Evolutionary conservation across 37 sponge, comb jelly and placozoan genomes (phyloP).

Genomic region (Haliclona indistincta): DNA sequence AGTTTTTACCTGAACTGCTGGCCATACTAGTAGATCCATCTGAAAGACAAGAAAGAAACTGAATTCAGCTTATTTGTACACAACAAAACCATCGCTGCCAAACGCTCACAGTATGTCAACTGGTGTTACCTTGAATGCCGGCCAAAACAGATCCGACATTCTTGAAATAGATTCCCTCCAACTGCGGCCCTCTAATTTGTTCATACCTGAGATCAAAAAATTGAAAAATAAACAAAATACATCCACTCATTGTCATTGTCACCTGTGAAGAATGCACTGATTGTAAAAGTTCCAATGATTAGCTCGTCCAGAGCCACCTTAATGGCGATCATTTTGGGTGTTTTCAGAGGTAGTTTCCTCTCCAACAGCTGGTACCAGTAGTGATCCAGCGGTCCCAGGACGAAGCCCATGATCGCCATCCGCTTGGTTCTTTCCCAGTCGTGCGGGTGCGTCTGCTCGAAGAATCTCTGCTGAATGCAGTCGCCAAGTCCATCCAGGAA

Average conservation of each 20-base stretch:
- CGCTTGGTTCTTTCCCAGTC: slow-evolving; percentile 49
- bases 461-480: slow-evolving; percentile 47
- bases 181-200: slow-evolving; percentile 56
- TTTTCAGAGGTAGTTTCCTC: slow-evolving; percentile 13
- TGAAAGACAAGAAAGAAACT: slow-evolving; percentile 1
- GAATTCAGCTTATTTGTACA: neutral
- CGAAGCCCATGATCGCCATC: slow-evolving; percentile 35
- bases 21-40: slow-evolving; percentile 68
- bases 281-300: slow-evolving; percentile 21
- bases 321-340: neutral
- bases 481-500: slow-evolving; percentile 54
- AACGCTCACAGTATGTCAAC: too few species aligned
- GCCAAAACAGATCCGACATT: slow-evolving; percentile 52
- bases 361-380: slow-evolving; percentile 54
- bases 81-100: neutral
- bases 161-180: slow-evolving; percentile 32
- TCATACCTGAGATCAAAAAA: slow-evolving; percentile 34
- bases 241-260: too few species aligned
- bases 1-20: slow-evolving; percentile 44
- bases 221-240: neutral
- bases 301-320: slow-evolving; percentile 69
- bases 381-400: slow-evolving; percentile 45
- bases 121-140: slow-evolving; percentile 49
- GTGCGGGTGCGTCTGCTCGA: neutral
- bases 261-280: slow-evolving; percentile 50